These are phyloP conservation scores for Acanthopleura granulata DNA, from an alignment of 2,888 invertebrate species.

Conservation along the genomic window DNA sequence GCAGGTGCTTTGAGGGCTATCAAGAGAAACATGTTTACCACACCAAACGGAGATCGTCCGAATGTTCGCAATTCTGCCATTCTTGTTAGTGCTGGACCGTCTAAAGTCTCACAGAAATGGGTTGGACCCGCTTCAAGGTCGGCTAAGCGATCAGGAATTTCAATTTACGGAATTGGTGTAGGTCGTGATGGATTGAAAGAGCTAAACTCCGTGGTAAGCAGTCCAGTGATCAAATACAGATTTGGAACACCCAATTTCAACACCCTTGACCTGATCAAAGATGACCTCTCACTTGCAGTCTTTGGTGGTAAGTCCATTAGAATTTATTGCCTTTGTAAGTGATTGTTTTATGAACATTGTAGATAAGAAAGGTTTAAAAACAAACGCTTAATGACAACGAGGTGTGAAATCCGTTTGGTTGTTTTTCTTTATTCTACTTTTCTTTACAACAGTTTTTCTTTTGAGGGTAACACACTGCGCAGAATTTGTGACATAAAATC, in stretches of 20 bases:
- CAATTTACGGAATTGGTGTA: not conserved
- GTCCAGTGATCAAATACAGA: not conserved
- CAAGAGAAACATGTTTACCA: constrained; percentile 44
- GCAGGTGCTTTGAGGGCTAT: constrained; percentile 51
- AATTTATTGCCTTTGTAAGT: no score
- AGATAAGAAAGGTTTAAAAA: no score
- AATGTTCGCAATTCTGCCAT: constrained; percentile 34
- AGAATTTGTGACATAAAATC: no score
- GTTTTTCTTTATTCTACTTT: no score
- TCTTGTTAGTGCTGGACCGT: constrained; percentile 22
- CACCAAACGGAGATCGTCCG: constrained; percentile 49
- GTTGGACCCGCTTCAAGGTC: not conserved
- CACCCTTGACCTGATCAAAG: not conserved
- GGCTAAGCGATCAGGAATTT: not conserved
- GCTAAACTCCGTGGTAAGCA: not conserved
- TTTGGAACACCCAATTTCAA: not conserved
- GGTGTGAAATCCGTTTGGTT: no score
- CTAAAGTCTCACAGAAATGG: not conserved
- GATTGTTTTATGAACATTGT: no score
- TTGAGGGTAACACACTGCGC: no score
- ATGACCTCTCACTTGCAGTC: not conserved
- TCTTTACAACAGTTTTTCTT: no score
- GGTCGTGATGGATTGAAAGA: not conserved
- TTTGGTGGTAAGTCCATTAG: not conserved
- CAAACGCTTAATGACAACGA: no score